Conservation (phyloP, 1,140 invertebrate genomes). For the Ruditapes philippinarum region DNA sequence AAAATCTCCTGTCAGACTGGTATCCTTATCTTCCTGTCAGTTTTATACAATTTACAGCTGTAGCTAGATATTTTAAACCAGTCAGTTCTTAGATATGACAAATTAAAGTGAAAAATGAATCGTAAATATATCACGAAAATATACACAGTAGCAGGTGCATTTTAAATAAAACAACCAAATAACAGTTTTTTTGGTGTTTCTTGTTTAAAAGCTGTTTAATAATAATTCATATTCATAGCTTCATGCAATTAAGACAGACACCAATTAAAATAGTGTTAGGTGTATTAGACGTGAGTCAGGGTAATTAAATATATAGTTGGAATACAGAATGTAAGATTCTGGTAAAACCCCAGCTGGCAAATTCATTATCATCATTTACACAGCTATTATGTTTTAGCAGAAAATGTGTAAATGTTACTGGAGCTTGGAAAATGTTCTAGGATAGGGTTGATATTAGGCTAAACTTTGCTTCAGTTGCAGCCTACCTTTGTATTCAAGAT, state of each 20-base stretch:
- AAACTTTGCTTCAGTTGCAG: no score
- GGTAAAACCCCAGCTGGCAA: background rate
- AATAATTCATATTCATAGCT: background rate
- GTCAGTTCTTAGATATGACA: background rate
- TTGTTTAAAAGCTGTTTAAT: no score
- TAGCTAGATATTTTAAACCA: no score
- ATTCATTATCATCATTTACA: constrained; percentile 1
- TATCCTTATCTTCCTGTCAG: no score
- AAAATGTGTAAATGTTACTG: background rate
- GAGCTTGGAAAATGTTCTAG: no score
- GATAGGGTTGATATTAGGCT: no score
- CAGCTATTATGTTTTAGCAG: background rate
- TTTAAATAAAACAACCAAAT: background rate
- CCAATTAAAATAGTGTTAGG: constrained; percentile 11
- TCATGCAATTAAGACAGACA: background rate
- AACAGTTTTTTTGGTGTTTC: no score
- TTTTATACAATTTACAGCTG: no score
- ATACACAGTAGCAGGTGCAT: background rate
- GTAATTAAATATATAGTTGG: no score
- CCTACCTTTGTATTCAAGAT: no score
- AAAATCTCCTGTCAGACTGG: no score
- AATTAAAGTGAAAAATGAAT: background rate
- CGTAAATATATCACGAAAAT: background rate
- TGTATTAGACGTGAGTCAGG: background rate
- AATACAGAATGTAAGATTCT: no score